A percentile compares a stretch with the other conserved stretches of the same genome.
Evolutionary conservation across 2,113 vertebrate species (phyloP).

Genomic region (Catagonus wagneri): DNA sequence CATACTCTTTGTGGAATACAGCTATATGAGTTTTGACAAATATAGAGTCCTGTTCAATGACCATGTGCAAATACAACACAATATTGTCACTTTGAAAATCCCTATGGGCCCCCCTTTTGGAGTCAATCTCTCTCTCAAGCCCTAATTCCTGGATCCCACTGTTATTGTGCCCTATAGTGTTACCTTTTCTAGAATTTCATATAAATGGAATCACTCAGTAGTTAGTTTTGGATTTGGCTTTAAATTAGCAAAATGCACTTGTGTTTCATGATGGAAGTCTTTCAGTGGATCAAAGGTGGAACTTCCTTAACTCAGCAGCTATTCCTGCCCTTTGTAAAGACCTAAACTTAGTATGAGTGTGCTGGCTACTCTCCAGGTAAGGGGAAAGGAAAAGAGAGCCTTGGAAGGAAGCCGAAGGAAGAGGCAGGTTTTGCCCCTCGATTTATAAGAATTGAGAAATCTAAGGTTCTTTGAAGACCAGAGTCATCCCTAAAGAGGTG

Average conservation of each 20-base stretch:
- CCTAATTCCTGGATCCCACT: neutral
- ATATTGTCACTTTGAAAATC: neutral
- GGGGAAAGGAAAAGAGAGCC: neutral
- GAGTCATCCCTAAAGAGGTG: neutral
- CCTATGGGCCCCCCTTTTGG: neutral
- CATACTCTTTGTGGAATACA: neutral
- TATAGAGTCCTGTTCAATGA: neutral
- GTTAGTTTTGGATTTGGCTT: neutral
- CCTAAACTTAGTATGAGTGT: neutral
- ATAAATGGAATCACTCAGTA: neutral
- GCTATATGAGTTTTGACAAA: neutral
- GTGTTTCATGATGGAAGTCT: neutral
- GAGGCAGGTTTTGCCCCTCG: neutral
- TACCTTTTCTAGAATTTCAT: neutral
- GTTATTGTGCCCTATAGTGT: neutral
- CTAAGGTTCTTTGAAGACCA: neutral
- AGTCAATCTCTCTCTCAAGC: neutral
- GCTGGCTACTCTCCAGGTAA: neutral
- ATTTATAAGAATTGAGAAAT: neutral
- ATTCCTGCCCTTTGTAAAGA: neutral
- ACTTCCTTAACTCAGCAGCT: neutral
- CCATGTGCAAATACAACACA: neutral
- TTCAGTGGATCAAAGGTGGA: neutral
- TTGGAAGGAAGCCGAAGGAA: neutral
- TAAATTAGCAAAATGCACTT: neutral